Base-by-base conservation (phyloP, 2,888 invertebrate species). In the Campoplex nolae region DNA sequence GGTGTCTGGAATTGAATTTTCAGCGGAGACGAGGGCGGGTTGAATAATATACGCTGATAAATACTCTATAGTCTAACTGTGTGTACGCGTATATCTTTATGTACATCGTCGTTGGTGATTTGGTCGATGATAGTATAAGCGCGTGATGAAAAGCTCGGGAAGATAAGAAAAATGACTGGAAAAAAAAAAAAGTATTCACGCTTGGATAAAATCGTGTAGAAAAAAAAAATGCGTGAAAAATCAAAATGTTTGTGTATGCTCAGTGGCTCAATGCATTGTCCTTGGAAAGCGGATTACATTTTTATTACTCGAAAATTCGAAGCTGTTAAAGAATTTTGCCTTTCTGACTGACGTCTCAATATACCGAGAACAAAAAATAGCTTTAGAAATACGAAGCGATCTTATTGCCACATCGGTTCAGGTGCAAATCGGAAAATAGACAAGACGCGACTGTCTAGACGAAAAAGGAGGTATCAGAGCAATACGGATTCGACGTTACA, bases 1-100 rank as follows among this genome's bases (percentile, higher is more conserved):
- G 77, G 86, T 76, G 76, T 18, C 71, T 79, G 78, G 81, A 88
- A 88, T 88, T 88, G 88, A 88, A 88, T 88, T 88, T 87, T 78
- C 88, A 78, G 54, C 71, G 32, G 82, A 74, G 79, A 84, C 51
- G 81, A 83, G 85, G 85, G 88, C 85, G 85, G 87, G 62, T 82
- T 65, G 84, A 83, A 83, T 62, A 42, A 77, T 84, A 84, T 75
- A 81, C 70, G 84, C 86, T 84, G 84, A 87, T 87, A 87, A 87
- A 87, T 87, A 84, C 86, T 58, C 58, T 42, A 65, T n/a, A 67
- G 62, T 3, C 45, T 65, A n/a, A 23, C 7, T 42, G 54, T 54
- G 38, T 42, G 8, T 32, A 38, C 23, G 7, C 56, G 38, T 73
- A 45, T 58, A 23, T 38, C 13, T 56, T 51, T 38, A 4, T 13